phyloP scores from a whole-genome alignment of 2,888 invertebrate species.

The Drosophila affinis region DNA sequence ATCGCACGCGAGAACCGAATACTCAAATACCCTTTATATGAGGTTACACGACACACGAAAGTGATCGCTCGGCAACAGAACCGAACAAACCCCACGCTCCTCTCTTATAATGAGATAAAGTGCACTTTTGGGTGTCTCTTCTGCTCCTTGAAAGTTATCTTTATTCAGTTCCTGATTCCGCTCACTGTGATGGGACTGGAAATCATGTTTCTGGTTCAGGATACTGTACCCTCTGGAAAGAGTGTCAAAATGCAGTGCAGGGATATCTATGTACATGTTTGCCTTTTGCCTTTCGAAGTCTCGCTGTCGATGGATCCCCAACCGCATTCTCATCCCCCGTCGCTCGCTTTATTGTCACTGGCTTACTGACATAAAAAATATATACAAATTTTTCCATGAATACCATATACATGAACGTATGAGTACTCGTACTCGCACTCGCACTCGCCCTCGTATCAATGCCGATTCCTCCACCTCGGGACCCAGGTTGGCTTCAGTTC shows the following conservation, averaged over 20 bases:
- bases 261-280: neutral
- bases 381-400: slow-evolving; percentile 10
- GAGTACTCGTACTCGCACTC: neutral
- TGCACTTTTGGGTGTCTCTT: no score
- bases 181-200: no score
- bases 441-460: neutral
- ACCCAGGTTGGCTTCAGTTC: no score
- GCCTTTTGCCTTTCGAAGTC: no score
- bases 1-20: neutral
- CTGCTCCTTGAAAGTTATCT: no score
- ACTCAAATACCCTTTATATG: slow-evolving; percentile 3
- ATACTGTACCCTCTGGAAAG: neutral
- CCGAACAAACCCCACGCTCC: neutral
- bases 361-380: slow-evolving; percentile 46
- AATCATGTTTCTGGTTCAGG: no score
- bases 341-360: slow-evolving; percentile 33
- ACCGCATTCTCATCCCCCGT: neutral
- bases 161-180: no score
- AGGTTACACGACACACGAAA: no score
- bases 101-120: neutral
- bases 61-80: no score
- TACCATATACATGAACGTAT: neutral
- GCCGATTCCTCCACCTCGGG: no score
- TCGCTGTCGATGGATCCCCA: no score
- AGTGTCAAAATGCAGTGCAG: neutral